Percentiles rank a stretch among this genome's conserved stretches.
phyloP scores from a whole-genome alignment of 2,113 vertebrate species.

The Natator depressus region DNA sequence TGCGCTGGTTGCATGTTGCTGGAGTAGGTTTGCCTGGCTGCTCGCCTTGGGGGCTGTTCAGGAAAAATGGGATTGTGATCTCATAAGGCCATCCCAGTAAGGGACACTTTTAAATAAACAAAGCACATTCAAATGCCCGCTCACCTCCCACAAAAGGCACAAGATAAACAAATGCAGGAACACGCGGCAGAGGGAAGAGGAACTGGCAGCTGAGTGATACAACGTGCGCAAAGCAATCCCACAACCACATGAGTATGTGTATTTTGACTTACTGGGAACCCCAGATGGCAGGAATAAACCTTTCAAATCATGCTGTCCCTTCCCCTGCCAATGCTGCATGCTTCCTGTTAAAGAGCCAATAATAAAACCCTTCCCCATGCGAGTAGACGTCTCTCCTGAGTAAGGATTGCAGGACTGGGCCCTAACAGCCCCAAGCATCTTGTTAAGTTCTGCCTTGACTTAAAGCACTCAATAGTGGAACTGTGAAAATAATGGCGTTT shows the following conservation, averaged over 20 bases:
- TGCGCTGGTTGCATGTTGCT: neutral
- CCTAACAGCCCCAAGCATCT: fast-evolving
- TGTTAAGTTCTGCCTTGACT: neutral
- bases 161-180: neutral
- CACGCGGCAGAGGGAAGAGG: neutral
- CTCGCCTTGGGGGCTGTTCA: neutral
- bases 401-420: neutral
- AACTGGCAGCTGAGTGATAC: neutral
- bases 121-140: neutral
- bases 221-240: fast-evolving
- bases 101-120: constrained; percentile 12
- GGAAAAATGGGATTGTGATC: neutral
- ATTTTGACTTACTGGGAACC: neutral
- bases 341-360: neutral
- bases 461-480: neutral
- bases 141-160: neutral
- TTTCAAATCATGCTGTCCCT: neutral
- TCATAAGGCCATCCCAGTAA: neutral
- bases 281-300: neutral
- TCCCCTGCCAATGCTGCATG: neutral
- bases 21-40: neutral
- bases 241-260: fast-evolving
- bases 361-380: neutral
- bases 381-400: neutral
- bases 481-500: neutral